Base-by-base conservation (phyloP, 2,888 invertebrate species). In the Chrysolina americana region DNA sequence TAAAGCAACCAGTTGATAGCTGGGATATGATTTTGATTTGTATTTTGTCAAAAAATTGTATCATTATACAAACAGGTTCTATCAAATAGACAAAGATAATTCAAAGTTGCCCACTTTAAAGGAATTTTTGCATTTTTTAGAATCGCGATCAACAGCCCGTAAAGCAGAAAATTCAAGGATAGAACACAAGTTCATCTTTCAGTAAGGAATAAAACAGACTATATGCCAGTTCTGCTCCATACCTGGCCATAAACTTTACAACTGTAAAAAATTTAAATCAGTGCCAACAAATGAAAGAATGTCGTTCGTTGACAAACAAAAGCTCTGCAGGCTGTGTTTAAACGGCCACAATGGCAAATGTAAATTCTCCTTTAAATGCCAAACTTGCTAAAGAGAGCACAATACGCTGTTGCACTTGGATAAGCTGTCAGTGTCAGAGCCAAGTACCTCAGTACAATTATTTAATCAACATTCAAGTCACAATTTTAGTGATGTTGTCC, bases 21-120 rank as follows among this genome's bases (percentile, higher is more conserved):
- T n/a, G n/a, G n/a, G n/a, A n/a, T n/a, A n/a, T n/a, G n/a, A n/a
- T n/a, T n/a, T n/a, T 68, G 19, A 56, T 75, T 36, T 71, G 41
- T 59, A 50, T 76, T 44, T 74, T 72, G 10, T 72, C 65, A 71
- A 56, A 70, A 74, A 74, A 70, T 21, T 74, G 44, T 74, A 76
- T 65, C 21, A 21, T 23, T 72, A 70, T 48, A 72, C 74, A 4
- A 59, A 53, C n/a, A 68, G 62, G 23, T 50, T 65, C 4, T 76
- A 59, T 72, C 72, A 76, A 72, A 50, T 76, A 47, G 74, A 76
- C 17, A 74, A 70, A 44, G 44, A 75, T 62, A 41, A 47, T 23
- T 36, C 62, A 56, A 44, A 50, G 47, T 63, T 66, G 47, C 77
- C 77, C 19, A 73, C 72, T 48, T 28, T 77, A 28, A 48, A 62